These are phyloP conservation scores for Morone chrysops DNA, from an alignment of 2,113 vertebrate species.

Conservation along the genomic window DNA sequence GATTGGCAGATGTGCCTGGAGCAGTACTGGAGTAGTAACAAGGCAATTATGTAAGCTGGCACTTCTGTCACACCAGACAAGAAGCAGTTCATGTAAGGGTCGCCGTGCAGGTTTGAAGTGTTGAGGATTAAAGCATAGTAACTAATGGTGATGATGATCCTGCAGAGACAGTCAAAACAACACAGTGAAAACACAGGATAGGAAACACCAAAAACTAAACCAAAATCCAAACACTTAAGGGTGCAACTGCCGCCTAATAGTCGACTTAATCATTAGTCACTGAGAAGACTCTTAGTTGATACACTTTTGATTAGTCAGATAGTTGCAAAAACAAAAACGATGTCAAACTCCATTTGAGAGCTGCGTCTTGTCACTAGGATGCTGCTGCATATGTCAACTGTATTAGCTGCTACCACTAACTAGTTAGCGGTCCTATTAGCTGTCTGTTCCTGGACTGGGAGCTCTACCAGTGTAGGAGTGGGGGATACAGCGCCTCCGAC, in stretches of 20 bases:
- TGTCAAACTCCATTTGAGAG: too few species aligned
- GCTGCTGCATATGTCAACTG: too few species aligned
- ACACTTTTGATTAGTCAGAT: too few species aligned
- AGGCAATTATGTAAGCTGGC: conserved; percentile 88
- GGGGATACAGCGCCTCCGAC: too few species aligned
- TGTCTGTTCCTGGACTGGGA: too few species aligned
- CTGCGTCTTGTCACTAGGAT: too few species aligned
- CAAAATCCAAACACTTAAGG: not conserved
- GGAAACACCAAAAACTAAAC: not conserved
- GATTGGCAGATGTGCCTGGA: conserved; percentile 88
- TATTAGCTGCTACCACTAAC: too few species aligned
- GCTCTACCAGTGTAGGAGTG: too few species aligned
- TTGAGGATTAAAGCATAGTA: conserved; percentile 91
- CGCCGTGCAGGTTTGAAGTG: conserved; percentile 90
- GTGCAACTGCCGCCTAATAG: not conserved
- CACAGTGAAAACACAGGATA: not conserved
- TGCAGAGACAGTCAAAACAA: conserved; percentile 60
- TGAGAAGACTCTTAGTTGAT: too few species aligned
- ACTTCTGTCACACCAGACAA: conserved; percentile 87
- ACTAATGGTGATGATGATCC: conserved; percentile 89
- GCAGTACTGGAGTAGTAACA: conserved; percentile 84
- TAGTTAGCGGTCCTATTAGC: too few species aligned
- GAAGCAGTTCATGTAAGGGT: conserved; percentile 90
- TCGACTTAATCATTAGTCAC: too few species aligned
- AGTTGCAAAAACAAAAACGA: too few species aligned